phyloP scores from a whole-genome alignment of 2,888 invertebrate species.

The Eupithecia abbreviata region DNA sequence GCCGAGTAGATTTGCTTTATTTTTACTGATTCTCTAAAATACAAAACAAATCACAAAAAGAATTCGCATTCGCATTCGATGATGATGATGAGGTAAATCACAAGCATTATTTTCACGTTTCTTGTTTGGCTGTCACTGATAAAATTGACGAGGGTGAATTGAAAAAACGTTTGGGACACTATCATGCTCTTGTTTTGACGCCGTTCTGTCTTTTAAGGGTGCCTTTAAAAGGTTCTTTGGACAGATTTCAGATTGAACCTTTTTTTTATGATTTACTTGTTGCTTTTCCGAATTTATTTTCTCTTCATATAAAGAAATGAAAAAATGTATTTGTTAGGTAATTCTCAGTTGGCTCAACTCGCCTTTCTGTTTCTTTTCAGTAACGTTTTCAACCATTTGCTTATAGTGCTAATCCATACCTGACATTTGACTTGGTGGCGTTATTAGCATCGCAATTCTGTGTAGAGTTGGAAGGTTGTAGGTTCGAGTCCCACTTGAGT shows the following conservation, averaged over 20 bases:
- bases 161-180: constrained; percentile 48
- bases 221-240: constrained; percentile 26
- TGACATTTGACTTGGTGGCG: not conserved
- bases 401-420: not conserved
- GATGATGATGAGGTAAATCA: constrained; percentile 55
- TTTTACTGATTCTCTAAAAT: not conserved
- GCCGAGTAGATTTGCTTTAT: no score
- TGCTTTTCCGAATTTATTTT: not conserved
- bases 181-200: constrained; percentile 44
- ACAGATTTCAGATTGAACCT: constrained; percentile 39
- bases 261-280: constrained; percentile 18
- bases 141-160: constrained; percentile 66
- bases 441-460: not conserved
- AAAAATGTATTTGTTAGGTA: not conserved
- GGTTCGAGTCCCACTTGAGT: not conserved
- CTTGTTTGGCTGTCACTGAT: constrained; percentile 61
- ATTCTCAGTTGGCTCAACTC: not conserved
- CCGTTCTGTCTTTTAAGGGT: constrained; percentile 43
- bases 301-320: not conserved
- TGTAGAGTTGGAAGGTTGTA: not conserved
- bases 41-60: not conserved
- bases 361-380: not conserved
- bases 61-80: not conserved
- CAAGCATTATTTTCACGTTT: constrained; percentile 53
- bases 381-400: no score